Conservation (phyloP, 1,140 invertebrate genomes). For the Hypsibius dujardini region DNA sequence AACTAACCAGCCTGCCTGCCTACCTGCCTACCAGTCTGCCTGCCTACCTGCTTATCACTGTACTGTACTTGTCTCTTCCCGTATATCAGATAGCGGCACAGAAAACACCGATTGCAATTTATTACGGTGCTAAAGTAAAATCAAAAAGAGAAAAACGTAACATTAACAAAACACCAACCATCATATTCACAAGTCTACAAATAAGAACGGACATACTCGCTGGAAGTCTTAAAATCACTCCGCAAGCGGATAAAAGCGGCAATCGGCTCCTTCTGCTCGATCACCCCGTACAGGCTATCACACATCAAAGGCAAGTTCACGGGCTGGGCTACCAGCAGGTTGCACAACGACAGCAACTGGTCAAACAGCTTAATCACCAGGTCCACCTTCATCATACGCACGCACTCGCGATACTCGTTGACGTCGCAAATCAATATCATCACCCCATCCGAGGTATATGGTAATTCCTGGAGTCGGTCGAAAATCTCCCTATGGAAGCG, state of each 20-base stretch:
- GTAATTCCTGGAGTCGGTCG: not conserved
- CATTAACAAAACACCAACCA: too few species aligned
- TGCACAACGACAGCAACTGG: not conserved
- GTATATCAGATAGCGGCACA: too few species aligned
- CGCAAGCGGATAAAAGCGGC: not conserved
- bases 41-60: too few species aligned
- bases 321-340: not conserved
- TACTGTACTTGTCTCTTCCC: too few species aligned
- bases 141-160: too few species aligned
- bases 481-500: not conserved
- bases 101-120: too few species aligned
- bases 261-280: not conserved
- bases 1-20: too few species aligned
- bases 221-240: too few species aligned
- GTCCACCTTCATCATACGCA: not conserved
- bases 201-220: too few species aligned
- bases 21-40: too few species aligned
- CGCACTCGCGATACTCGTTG: not conserved
- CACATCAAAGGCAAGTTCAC: not conserved
- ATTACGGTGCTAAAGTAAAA: too few species aligned
- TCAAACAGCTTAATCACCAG: not conserved
- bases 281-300: not conserved
- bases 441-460: not conserved
- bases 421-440: conserved; percentile 5
- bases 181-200: too few species aligned